A percentile compares a stretch with the other conserved stretches of the same genome.
Conservation (phyloP, 2,888 invertebrate genomes). For the Cephalotes varians region DNA sequence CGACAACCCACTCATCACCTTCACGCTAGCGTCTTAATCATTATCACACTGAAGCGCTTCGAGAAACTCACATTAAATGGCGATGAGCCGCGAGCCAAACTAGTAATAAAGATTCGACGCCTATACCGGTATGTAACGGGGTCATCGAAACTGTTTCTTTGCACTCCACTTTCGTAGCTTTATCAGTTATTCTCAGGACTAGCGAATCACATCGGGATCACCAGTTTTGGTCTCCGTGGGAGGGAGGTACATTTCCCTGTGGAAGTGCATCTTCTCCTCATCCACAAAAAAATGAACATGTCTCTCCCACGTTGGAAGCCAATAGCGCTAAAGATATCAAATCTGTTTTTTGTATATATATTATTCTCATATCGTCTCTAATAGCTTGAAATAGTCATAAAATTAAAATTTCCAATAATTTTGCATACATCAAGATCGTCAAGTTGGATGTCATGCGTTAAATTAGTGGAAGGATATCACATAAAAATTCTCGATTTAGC, state of each 20-base stretch:
- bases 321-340: too few relatives aligned
- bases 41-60: background rate
- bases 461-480: background rate
- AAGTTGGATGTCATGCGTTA: background rate
- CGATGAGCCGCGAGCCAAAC: background rate
- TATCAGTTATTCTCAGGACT: too few relatives aligned
- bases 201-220: too few relatives aligned
- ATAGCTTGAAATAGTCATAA: background rate
- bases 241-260: too few relatives aligned
- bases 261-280: too few relatives aligned
- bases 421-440: background rate
- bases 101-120: background rate
- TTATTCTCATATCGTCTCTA: slow-evolving; percentile 17
- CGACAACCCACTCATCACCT: background rate
- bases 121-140: background rate
- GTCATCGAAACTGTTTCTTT: background rate
- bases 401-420: slow-evolving; percentile 27
- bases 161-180: too few relatives aligned
- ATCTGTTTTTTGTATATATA: slow-evolving; percentile 12
- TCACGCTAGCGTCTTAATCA: background rate
- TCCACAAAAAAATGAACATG: too few relatives aligned
- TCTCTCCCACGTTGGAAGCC: too few relatives aligned
- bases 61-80: background rate
- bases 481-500: background rate
- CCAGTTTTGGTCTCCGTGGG: too few relatives aligned